Evolutionary conservation across 2,113 vertebrate species (phyloP), one percentile per base, ranked within the genome.

Genomic region (Psephotus haematonotus): DNA sequence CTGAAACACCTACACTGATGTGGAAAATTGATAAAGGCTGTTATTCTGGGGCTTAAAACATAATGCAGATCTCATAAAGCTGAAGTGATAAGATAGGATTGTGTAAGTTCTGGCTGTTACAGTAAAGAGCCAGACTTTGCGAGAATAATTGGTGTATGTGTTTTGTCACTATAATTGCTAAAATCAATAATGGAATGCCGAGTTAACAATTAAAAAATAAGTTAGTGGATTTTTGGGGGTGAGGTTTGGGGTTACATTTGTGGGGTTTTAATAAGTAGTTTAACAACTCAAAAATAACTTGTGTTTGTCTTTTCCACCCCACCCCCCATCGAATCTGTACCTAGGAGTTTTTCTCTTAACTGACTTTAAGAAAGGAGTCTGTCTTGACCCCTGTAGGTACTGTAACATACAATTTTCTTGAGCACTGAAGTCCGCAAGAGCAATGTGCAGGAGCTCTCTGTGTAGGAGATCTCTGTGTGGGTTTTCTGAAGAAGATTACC

Each of bases 131-230:
- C 84, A 90, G 55, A 71, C 92, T 89, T 79, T 89, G 80, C 60
- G 81, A 81, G 27, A 75, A 55, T 81, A 57, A 49, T 43, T 95
- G 28, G 10, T 71, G 29, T 68, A 70, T 89, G 74, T 94, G 90
- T 88, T 96, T 95, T 29, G 13, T 92, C 77, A 91, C 92, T 87
- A 29, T 91, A 41, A 74, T 95, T 86, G 50, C 78, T 80, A 90
- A 95, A 94, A 90, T 77, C 49, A 93, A 62, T 44, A 82, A 11
- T 7, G 5, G 13, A 79, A 79, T 82, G 25, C 37, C 63, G 80
- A 72, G 35, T n/a, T 71, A 80, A 75, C 16, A 52, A 35, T 44
- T 79, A 46, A 81, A 64, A 81, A 86, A 28, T 33, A 33, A 52
- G 5, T 33, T 35, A 57, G 7, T 18, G 10, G 10, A 17, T 60